Percentiles rank a stretch among this genome's conserved stretches.
phyloP scores from a whole-genome alignment of 1,140 invertebrate genomes.

The Zaprionus capensis region DNA sequence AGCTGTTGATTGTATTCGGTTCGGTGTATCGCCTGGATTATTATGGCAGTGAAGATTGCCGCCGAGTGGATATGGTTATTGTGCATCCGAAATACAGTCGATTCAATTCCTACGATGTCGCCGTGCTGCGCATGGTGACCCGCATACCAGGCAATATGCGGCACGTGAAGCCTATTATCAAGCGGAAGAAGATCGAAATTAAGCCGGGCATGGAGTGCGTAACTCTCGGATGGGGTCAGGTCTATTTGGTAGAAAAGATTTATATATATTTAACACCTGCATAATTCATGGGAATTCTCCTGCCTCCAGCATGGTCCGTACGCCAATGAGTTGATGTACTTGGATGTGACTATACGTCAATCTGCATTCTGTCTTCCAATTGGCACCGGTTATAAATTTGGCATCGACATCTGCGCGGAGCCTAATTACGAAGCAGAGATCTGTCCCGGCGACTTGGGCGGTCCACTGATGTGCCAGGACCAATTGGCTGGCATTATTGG shows the following conservation, averaged over 20 bases:
- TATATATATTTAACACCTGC: background rate
- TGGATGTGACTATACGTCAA: slow-evolving; percentile 20
- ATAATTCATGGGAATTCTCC: background rate
- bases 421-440: background rate
- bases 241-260: slow-evolving; percentile 44
- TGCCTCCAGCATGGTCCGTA: slow-evolving; percentile 59
- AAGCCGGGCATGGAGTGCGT: background rate
- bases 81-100: slow-evolving; percentile 53
- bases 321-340: slow-evolving; percentile 46
- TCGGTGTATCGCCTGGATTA: background rate
- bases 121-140: slow-evolving; percentile 25
- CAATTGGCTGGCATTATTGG: slow-evolving; percentile 49
- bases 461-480: slow-evolving; percentile 46
- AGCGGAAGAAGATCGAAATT: background rate
- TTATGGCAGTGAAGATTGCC: background rate
- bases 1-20: slow-evolving; percentile 49
- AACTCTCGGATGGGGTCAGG: slow-evolving; percentile 65
- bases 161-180: slow-evolving; percentile 26
- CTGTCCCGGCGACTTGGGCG: slow-evolving; percentile 64
- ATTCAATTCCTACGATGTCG: slow-evolving; percentile 48
- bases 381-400: too few species aligned
- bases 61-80: slow-evolving; percentile 31
- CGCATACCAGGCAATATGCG: slow-evolving; percentile 36
- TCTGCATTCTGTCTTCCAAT: too few species aligned
- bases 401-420: slow-evolving; percentile 31